Conservation (phyloP, 1,140 invertebrate species). For the Goniozus legneri region DNA sequence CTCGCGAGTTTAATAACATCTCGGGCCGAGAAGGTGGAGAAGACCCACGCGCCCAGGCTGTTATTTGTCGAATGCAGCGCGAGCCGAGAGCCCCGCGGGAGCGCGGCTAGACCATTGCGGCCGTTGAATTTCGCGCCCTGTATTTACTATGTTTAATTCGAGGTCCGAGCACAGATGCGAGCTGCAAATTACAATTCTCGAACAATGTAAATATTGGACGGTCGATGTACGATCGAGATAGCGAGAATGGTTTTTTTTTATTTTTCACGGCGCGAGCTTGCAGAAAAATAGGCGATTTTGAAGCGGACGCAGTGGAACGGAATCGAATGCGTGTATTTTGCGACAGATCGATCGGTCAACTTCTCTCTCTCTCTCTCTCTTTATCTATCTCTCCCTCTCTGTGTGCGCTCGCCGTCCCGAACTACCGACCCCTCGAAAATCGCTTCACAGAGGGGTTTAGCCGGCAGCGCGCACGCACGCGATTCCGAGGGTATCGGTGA, state of each 20-base stretch:
- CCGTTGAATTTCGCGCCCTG: too few species aligned
- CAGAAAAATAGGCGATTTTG: neutral
- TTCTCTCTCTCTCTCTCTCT: neutral
- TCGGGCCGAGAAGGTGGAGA: too few species aligned
- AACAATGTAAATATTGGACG: too few species aligned
- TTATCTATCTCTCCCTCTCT: neutral
- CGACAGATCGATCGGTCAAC: neutral
- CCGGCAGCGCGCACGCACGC: slow-evolving; percentile 7
- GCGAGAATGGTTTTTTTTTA: too few species aligned
- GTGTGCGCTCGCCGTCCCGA: neutral
- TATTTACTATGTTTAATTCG: too few species aligned
- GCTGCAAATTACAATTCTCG: too few species aligned
- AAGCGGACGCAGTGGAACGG: neutral
- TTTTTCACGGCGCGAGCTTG: too few species aligned
- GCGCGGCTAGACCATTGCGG: too few species aligned
- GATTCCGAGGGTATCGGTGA: slow-evolving; percentile 34
- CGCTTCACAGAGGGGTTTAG: slow-evolving; percentile 20
- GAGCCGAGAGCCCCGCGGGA: too few species aligned
- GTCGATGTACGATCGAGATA: too few species aligned
- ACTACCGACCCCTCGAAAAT: slow-evolving; percentile 18
- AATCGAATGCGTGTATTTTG: neutral
- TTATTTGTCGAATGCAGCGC: too few species aligned
- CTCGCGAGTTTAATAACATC: slow-evolving; percentile 48
- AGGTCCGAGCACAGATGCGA: too few species aligned
- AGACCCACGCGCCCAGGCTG: slow-evolving; percentile 30